These are phyloP conservation scores for Poecilobothrus nobilitatus DNA, from an alignment of 2,888 invertebrate genomes.

Conservation along the genomic window DNA sequence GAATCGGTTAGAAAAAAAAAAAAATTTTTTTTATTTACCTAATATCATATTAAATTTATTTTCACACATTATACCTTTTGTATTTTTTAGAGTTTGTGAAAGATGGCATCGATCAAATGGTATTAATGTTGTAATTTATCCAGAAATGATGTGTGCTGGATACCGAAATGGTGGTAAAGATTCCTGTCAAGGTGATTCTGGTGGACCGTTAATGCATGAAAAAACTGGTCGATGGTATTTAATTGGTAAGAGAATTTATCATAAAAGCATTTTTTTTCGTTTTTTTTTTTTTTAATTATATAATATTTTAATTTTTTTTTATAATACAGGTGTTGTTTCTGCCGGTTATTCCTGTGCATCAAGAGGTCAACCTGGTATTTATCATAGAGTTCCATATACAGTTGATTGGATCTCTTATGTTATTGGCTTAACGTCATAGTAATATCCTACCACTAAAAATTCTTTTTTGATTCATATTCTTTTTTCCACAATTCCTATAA, in stretches of 20 bases:
- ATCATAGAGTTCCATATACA: constrained; percentile 85
- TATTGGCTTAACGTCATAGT: constrained; percentile 40
- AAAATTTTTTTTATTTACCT: constrained; percentile 38
- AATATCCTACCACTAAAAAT: constrained; percentile 27
- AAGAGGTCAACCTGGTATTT: constrained; percentile 87
- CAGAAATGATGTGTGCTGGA: constrained; percentile 92
- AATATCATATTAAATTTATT: constrained; percentile 39
- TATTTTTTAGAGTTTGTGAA: constrained; percentile 47
- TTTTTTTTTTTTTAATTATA: not conserved
- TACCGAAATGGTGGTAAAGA: constrained; percentile 71
- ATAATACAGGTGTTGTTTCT: constrained; percentile 66
- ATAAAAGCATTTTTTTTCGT: too few species aligned
- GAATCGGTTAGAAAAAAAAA: constrained; percentile 52
- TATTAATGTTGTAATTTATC: constrained; percentile 66
- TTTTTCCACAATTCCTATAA: constrained; percentile 7
- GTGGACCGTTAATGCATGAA: constrained; percentile 85
- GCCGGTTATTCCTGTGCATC: constrained; percentile 92
- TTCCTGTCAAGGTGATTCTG: constrained; percentile 58
- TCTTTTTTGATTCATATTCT: constrained; percentile 13
- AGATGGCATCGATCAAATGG: constrained; percentile 58
- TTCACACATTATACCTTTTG: not conserved
- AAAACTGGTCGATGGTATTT: constrained; percentile 80
- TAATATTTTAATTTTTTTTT: constrained; percentile 8
- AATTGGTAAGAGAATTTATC: constrained; percentile 47
- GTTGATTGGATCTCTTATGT: constrained; percentile 83